These are phyloP conservation scores for Arrhopalites spinosus DNA, from an alignment of 2,888 invertebrate genomes.

Conservation along the genomic window DNA sequence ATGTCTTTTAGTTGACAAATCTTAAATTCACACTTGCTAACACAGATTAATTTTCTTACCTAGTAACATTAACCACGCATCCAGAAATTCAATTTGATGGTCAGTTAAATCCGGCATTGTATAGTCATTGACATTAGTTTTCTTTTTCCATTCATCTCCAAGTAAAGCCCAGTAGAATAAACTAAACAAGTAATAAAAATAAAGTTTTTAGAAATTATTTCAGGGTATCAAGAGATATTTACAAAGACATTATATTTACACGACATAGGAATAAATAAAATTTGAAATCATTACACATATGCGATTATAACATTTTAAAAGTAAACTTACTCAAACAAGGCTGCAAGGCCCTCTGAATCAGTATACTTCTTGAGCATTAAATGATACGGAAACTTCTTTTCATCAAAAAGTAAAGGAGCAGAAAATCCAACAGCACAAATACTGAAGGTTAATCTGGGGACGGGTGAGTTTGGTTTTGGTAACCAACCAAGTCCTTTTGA, in stretches of 20 bases:
- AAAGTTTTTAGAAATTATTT: neutral
- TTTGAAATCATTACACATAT: too few relatives aligned
- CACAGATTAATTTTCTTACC: too few relatives aligned
- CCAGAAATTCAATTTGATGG: slow-evolving; percentile 69
- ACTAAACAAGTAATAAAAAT: slow-evolving; percentile 33
- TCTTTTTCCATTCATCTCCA: slow-evolving; percentile 30
- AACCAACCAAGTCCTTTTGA: slow-evolving; percentile 75
- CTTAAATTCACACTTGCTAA: too few relatives aligned
- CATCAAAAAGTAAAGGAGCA: slow-evolving; percentile 82
- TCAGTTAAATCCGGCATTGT: slow-evolving; percentile 46
- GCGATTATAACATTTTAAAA: neutral
- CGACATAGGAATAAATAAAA: too few relatives aligned
- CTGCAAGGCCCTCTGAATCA: slow-evolving; percentile 72
- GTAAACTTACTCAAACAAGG: slow-evolving; percentile 65
- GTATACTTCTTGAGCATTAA: slow-evolving; percentile 82
- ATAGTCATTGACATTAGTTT: slow-evolving; percentile 28
- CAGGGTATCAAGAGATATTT: too few relatives aligned
- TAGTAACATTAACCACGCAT: slow-evolving; percentile 79
- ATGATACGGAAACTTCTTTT: slow-evolving; percentile 81
- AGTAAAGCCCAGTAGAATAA: slow-evolving; percentile 54
- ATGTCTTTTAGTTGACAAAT: too few relatives aligned
- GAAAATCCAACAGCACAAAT: slow-evolving; percentile 84
- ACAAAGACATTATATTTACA: too few relatives aligned
- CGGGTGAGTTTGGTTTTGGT: slow-evolving; percentile 71
- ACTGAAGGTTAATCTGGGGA: slow-evolving; percentile 77